Conservation (phyloP, 2,797 vertebrate species). For the Vespertilio murinus region DNA sequence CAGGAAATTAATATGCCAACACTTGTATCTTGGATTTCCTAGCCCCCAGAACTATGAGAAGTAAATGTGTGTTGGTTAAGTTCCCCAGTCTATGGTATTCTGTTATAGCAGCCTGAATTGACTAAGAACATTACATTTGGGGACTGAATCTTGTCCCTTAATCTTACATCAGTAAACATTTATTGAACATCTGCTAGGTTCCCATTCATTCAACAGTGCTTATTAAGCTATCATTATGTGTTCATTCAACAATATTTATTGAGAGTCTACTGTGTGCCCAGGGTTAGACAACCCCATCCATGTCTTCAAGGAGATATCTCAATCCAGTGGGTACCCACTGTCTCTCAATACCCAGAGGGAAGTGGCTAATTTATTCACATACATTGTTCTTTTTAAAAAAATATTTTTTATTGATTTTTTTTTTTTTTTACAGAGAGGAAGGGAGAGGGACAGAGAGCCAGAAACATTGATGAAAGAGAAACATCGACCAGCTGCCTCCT, state of each 20-base stretch:
- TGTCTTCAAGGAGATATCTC: not conserved
- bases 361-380: not conserved
- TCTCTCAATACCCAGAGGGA: not conserved
- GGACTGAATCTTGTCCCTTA: not conserved
- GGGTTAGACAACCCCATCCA: not conserved
- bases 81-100: not conserved
- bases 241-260: conserved; percentile 14
- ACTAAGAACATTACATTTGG: not conserved
- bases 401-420: too few species aligned
- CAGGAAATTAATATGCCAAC: not conserved
- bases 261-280: not conserved
- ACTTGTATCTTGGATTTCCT: not conserved
- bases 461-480: too few species aligned
- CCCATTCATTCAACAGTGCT: not conserved
- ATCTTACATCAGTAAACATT: not conserved
- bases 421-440: too few species aligned
- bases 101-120: not conserved
- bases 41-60: not conserved
- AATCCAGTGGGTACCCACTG: not conserved
- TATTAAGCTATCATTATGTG: not conserved
- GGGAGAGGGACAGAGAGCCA: too few species aligned
- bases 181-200: not conserved
- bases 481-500: too few species aligned
- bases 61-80: not conserved
- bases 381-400: not conserved